Evolutionary conservation across 2,113 vertebrate genomes (phyloP).

Genomic region (Heterochromis multidens): DNA sequence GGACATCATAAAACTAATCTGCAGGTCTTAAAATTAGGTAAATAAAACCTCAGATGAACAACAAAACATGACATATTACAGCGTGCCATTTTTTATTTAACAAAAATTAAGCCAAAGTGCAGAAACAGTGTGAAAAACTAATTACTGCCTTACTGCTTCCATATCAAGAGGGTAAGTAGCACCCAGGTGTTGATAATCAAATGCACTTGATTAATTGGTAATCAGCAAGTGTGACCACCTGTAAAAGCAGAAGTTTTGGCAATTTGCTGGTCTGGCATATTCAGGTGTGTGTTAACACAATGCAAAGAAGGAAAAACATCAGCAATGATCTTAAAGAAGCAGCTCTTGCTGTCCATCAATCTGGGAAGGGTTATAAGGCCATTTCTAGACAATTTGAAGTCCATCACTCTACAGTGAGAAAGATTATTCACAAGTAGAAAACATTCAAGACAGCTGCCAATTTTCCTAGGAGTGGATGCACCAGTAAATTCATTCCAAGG

Average conservation of each 20-base stretch:
- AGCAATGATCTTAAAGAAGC: not conserved
- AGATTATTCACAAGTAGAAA: not conserved
- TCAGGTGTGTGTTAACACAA: not conserved
- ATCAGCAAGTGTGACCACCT: too few species aligned
- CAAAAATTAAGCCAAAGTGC: not conserved
- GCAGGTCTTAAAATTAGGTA: not conserved
- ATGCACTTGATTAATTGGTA: too few species aligned
- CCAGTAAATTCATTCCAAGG: not conserved
- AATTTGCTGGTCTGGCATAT: too few species aligned
- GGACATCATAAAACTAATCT: accelerated
- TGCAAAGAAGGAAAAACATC: not conserved
- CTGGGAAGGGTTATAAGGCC: not conserved
- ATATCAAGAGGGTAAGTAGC: not conserved
- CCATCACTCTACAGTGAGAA: not conserved
- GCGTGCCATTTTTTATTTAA: not conserved
- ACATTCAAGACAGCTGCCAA: not conserved
- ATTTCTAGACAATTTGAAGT: not conserved
- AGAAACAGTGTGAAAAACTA: not conserved
- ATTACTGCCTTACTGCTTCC: not conserved
- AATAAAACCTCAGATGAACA: not conserved
- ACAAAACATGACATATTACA: not conserved
- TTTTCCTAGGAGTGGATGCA: not conserved
- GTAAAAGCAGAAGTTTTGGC: too few species aligned
- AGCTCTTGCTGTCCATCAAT: not conserved
- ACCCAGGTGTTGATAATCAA: not conserved